Evolutionary conservation across 2,888 invertebrate species (phyloP), one percentile per base, ranked within the genome.

Genomic region (Diaperis boleti): DNA sequence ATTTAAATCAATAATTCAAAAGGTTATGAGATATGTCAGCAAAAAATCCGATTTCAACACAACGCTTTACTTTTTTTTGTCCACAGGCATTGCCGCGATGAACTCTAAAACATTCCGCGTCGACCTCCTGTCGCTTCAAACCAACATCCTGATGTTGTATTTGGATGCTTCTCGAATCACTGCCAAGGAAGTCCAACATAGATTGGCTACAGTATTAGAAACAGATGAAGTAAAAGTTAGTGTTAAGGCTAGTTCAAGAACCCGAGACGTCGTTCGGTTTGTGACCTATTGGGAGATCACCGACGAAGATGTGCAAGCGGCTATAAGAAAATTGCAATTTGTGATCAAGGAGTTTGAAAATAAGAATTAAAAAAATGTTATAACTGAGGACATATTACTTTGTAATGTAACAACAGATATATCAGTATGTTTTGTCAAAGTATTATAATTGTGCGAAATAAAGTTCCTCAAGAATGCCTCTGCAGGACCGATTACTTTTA

Each of bases 131-230:
- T 82, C 79, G 11, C 85, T 89, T 8, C 89, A 92, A 69, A 90
- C 90, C 1, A 94, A 94, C 78, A 93, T 95, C 69, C 81, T 94
- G 60, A 85, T 92, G 72, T 82, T 94, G 17, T 79, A 85, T 14
- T 75, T 87, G 2, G 82, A 84, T 62, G 73, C 81, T 0, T 83
- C 84, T 10, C 72, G 81, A 11, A 74, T 90, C 15, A 80, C 80
- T 1, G 84, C 90, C 0, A 81, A 77, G n/a, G 82, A 84, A 33
- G 85, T 91, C 50, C 82, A 85, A 39, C 71, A 82, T 10, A 83
- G 88, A 44, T 76, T 90, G 22, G 78, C 78, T 8, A 73, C 75
- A 37, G 81, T 87, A 1, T 76, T 78, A 13, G 78, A 83, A 4
- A 74, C 81, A 72, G 81, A 86, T 74, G 78, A 86, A 67, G 78